Evolutionary conservation across 2,797 vertebrate genomes (phyloP), one percentile per base, ranked within the genome.

Genomic region (Pangasius sanitwongsei): DNA sequence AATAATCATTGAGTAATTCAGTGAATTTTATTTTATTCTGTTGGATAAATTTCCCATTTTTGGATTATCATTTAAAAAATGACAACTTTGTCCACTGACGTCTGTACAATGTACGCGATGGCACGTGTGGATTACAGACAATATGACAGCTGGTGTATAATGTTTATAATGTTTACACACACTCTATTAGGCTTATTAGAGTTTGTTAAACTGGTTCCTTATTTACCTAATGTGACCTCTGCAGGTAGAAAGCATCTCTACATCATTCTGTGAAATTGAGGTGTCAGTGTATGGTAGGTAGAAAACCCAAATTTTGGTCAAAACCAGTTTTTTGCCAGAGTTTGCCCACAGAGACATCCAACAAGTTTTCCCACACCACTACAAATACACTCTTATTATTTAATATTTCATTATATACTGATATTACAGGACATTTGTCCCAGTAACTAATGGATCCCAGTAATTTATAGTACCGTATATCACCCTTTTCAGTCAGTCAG

Each of bases 401-500:
- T 82, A 59, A 41, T 61, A 61, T 59, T 55, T 61, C 55, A 59
- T 61, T 59, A 61, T 61, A 37, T 34, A 25, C 31, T 82, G 31
- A 59, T 61, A 41, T 82, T 41, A 59, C 4, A 13, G n/a, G 50
- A 4, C n/a, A 31, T 80, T 80, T 34, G 50, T 80, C 28, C 18
- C 55, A 82, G 57, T 6, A 61, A 41, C 34, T 63, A 61, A 83
- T 83, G 57, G 57, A 82, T 59, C 34, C 8, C 78, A 61, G 34
- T 86, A 44, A 61, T 61, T 16, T 44, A 23, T 61, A 75, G 23
- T 44, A 41, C n/a, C 55, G 8, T 74, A 31, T 16, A 65, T 59
- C 69, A 59, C 23, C 37, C 9, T 80, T 89, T 65, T 86, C 44
- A 86, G 83, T 25, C n/a, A 44, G 77, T 28, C 18, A 11, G 74